Conservation (phyloP, 2,888 invertebrate species). For the Zhuqinia jingwanae region DNA sequence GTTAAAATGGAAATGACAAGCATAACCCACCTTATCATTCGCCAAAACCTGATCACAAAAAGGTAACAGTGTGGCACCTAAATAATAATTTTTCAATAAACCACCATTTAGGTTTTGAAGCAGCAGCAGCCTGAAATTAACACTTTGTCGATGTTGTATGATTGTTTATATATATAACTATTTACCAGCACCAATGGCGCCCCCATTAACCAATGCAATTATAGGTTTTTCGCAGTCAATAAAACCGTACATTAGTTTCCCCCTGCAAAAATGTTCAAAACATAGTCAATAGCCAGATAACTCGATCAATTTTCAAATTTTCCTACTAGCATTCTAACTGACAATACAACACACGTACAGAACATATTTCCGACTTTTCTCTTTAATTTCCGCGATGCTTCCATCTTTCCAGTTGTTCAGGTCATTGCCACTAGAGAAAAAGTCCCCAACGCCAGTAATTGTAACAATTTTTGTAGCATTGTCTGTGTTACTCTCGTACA, state of each 20-base stretch:
- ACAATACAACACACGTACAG: no score
- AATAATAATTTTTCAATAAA: no score
- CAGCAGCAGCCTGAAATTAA: no score
- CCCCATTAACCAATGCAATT: constrained; percentile 59
- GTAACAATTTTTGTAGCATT: constrained; percentile 40
- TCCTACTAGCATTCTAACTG: no score
- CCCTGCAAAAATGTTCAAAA: no score
- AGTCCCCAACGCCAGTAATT: constrained; percentile 47
- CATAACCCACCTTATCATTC: constrained; percentile 42
- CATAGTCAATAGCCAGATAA: no score
- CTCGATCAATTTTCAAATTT: no score
- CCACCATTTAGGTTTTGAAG: no score
- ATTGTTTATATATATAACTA: no score
- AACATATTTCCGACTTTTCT: constrained; percentile 52
- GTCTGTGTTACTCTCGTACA: constrained; percentile 47
- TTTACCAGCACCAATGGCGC: constrained; percentile 49
- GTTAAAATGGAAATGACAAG: not conserved
- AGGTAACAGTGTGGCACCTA: constrained; percentile 50
- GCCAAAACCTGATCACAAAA: constrained; percentile 64
- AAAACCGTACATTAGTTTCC: constrained; percentile 49
- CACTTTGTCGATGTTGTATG: no score
- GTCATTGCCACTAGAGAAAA: constrained; percentile 59
- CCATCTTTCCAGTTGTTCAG: constrained; percentile 52
- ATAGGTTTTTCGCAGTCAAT: constrained; percentile 60
- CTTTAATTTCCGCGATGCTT: constrained; percentile 15